These are phyloP conservation scores for Thyatira batis DNA, from an alignment of 2,888 invertebrate genomes.

Conservation along the genomic window DNA sequence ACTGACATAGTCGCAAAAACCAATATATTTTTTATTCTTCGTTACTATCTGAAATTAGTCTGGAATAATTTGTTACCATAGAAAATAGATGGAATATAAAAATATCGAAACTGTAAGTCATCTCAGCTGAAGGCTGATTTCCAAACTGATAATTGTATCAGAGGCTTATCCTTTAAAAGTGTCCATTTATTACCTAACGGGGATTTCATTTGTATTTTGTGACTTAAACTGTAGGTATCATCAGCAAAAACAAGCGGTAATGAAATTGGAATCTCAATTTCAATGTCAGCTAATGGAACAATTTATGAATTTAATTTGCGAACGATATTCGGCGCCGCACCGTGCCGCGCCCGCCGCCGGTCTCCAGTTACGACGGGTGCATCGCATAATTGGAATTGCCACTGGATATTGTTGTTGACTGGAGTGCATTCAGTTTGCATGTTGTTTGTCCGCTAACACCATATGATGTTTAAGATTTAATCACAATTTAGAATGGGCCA, in stretches of 20 bases:
- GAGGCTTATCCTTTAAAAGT: too few relatives aligned
- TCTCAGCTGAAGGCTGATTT: too few relatives aligned
- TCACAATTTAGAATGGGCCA: too few relatives aligned
- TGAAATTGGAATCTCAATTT: not conserved
- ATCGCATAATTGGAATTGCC: not conserved
- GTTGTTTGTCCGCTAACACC: not conserved
- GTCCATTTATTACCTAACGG: too few relatives aligned
- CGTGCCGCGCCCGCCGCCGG: too few relatives aligned
- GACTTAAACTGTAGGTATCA: not conserved
- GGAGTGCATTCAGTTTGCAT: not conserved
- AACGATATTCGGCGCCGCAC: not conserved
- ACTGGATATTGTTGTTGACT: not conserved
- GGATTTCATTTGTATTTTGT: too few relatives aligned
- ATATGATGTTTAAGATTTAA: not conserved
- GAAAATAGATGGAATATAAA: not conserved
- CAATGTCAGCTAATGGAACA: not conserved
- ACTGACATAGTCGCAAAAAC: too few relatives aligned
- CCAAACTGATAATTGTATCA: too few relatives aligned
- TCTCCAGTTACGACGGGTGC: not conserved
- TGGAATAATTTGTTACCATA: too few relatives aligned
- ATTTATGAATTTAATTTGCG: slow-evolving; percentile 5
- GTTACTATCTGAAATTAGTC: too few relatives aligned
- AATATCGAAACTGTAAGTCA: too few relatives aligned
- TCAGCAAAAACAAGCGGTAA: not conserved
- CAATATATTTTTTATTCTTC: too few relatives aligned